These are phyloP conservation scores for Trichopria drosophilae DNA, from an alignment of 2,888 invertebrate species.

Conservation along the genomic window DNA sequence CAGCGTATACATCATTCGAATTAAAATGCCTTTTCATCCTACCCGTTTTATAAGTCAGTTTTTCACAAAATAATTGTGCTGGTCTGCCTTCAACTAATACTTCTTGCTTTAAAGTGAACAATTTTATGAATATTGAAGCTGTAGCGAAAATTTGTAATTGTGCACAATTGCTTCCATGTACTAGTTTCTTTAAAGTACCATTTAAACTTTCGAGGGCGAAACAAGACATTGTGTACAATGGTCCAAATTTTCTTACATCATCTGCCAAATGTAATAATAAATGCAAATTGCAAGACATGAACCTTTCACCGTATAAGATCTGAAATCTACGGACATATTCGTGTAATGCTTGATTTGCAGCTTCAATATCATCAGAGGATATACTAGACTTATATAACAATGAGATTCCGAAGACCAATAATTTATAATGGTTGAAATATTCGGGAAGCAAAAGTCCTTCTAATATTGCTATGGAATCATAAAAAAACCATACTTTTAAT, in stretches of 20 bases:
- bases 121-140: constrained; percentile 5
- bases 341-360: too few relatives aligned
- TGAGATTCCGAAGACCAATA: constrained; percentile 12
- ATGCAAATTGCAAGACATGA: constrained; percentile 23
- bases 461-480: constrained; percentile 21
- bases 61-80: constrained; percentile 2
- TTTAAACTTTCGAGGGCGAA: constrained; percentile 29
- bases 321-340: too few relatives aligned
- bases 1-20: too few relatives aligned
- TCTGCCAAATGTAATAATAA: too few relatives aligned
- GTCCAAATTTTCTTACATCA: constrained; percentile 20
- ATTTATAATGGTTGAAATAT: constrained; percentile 20
- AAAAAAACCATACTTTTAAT: constrained; percentile 24
- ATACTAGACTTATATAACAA: constrained; percentile 11
- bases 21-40: too few relatives aligned
- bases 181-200: constrained; percentile 17
- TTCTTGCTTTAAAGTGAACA: constrained; percentile 9
- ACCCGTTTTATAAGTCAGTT: too few relatives aligned
- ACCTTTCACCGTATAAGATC: too few relatives aligned
- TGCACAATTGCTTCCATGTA: constrained; percentile 30
- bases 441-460: constrained; percentile 9
- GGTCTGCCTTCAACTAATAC: too few relatives aligned
- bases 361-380: constrained; percentile 1
- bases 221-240: constrained; percentile 26
- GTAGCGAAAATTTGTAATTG: constrained; percentile 28